phyloP scores from a whole-genome alignment of 1,140 invertebrate genomes.

The Drosophila baimaii region DNA sequence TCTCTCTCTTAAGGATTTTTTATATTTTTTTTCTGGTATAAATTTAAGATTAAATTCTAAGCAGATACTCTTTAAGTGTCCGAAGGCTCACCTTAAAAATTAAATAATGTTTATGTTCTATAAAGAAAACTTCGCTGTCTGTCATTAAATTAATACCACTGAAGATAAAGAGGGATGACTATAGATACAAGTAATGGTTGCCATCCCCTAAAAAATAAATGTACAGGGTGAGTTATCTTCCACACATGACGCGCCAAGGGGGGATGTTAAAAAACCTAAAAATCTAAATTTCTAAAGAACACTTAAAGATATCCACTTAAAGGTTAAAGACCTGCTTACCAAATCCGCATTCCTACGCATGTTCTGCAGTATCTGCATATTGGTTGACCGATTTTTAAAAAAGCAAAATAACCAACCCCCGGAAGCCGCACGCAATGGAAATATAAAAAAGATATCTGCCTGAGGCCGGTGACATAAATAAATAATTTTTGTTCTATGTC shows the following conservation, averaged over 20 bases:
- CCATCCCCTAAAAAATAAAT: conserved; percentile 1
- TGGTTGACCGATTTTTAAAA: conserved; percentile 43
- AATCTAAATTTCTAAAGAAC: background rate
- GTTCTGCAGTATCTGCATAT: conserved; percentile 17
- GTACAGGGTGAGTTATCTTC: background rate
- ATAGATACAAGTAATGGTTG: background rate
- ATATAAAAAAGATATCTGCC: conserved; percentile 61
- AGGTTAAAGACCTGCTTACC: conserved; percentile 9
- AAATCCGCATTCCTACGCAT: conserved; percentile 22
- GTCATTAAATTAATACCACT: background rate
- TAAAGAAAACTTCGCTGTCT: background rate
- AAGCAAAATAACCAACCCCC: conserved; percentile 8
- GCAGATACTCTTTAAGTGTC: too few species aligned
- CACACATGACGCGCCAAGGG: background rate
- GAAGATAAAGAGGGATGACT: background rate
- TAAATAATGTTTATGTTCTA: background rate
- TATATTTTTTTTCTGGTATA: too few species aligned
- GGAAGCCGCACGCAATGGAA: conserved; percentile 51
- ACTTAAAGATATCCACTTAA: background rate
- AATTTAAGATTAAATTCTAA: too few species aligned
- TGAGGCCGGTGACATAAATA: conserved; percentile 67
- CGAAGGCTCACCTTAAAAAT: too few species aligned
- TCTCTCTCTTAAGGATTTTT: too few species aligned
- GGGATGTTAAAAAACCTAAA: background rate
- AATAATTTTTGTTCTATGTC: conserved; percentile 57